These are phyloP conservation scores for Xestobium rufovillosum DNA, from an alignment of 2,888 invertebrate species.

Conservation along the genomic window DNA sequence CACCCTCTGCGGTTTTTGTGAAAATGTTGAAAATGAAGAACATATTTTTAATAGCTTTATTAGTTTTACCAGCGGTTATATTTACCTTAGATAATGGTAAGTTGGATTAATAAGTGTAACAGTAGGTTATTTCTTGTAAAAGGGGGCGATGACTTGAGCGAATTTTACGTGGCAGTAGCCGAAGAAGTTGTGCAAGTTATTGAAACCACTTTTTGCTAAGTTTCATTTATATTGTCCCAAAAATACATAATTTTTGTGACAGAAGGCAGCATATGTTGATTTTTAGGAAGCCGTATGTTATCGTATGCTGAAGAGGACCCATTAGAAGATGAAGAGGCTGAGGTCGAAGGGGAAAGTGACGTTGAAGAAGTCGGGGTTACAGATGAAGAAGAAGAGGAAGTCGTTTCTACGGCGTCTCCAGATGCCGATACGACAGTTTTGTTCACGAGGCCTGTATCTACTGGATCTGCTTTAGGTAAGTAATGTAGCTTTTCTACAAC, in stretches of 20 bases:
- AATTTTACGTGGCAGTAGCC: too few relatives aligned
- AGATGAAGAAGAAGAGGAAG: constrained; percentile 57
- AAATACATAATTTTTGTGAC: constrained; percentile 21
- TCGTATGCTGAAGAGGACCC: constrained; percentile 61
- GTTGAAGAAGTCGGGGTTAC: constrained; percentile 52
- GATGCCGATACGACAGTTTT: constrained; percentile 87
- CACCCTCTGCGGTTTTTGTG: too few relatives aligned
- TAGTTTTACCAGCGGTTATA: constrained; percentile 65
- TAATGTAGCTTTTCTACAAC: constrained; percentile 5
- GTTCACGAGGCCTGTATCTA: constrained; percentile 72
- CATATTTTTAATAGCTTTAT: constrained; percentile 54
- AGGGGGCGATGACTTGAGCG: too few relatives aligned
- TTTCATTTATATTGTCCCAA: constrained; percentile 15
- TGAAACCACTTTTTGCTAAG: constrained; percentile 8
- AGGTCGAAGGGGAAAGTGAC: constrained; percentile 59
- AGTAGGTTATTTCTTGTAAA: too few relatives aligned
- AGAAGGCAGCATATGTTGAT: constrained; percentile 44
- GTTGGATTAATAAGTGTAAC: too few relatives aligned
- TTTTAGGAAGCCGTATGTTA: constrained; percentile 45
- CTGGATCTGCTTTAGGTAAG: constrained; percentile 59
- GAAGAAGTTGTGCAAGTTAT: too few relatives aligned
- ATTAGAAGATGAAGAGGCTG: constrained; percentile 57
- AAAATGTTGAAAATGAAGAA: constrained; percentile 71
- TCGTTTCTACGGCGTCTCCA: constrained; percentile 68
- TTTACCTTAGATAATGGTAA: constrained; percentile 67